Base-by-base conservation (phyloP, 2,113 vertebrate species). In the Anoura caudifer region DNA sequence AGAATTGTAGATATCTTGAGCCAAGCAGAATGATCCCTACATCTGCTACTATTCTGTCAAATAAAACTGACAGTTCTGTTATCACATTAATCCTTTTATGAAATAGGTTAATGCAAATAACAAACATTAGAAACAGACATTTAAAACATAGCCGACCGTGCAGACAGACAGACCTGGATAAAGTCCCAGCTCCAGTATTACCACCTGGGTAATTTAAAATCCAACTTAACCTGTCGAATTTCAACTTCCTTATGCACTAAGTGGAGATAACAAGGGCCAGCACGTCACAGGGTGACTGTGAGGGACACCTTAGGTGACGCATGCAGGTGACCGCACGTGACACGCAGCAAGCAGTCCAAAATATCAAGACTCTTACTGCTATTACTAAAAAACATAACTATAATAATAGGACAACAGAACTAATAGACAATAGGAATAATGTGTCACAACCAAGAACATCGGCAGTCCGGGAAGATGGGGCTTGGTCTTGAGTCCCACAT, bases 301-400 rank as follows among this genome's bases (percentile, higher is more conserved):
- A 67, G 26, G 16, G 65, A 38, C n/a, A 38, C 41, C 33, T 72
- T 33, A 45, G 43, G 28, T 52, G 1, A 28, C 2, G 22, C 6
- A 15, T 43, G 10, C 28, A 10, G 7, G 6, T 7, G 36, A 33
- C 10, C 81, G 20, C 28, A 56, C 0, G 2, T 1, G 33, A 41
- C 47, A 59, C 12, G 33, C 2, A 28, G 12, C 12, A 28, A 54
- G 43, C 7, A 22, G 50, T 15, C 38, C 24, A 45, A 43, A 63
- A 47, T 52, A 65, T 22, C 87, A 81, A 72, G 24, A 9, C 45
- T 63, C 59, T 61, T 26, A 73, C 45, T 50, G 31, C 41, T 47
- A 9, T 41, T 54, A 38, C 5, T 87, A 43, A 75, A 86, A 86
- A 59, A 45, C 10, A 14, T 17, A 77, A 45, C 16, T 38, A 54